Percentiles rank a stretch among this genome's conserved stretches.
Conservation (phyloP, 1,140 invertebrate genomes). For the Pentalonia nigronervosa region DNA sequence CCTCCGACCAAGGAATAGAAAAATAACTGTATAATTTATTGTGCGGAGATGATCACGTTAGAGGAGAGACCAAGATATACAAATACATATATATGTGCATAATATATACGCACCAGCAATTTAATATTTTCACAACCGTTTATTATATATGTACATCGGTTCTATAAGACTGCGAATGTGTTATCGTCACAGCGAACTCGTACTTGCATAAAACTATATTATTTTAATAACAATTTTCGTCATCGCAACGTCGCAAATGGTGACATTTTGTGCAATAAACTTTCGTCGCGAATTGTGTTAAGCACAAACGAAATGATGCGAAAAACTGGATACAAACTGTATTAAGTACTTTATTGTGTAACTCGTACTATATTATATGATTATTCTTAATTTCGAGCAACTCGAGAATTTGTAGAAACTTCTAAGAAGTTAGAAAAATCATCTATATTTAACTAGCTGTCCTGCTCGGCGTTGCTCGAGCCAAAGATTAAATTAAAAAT, state of each 20-base stretch:
- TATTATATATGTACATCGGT: not conserved
- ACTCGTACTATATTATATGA: no score
- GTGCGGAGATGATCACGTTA: not conserved
- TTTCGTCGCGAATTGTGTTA: not conserved
- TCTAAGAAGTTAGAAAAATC: no score
- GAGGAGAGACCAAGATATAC: not conserved
- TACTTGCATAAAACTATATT: not conserved
- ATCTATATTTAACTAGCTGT: no score
- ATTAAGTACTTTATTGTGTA: no score
- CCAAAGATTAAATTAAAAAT: no score
- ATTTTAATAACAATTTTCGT: no score
- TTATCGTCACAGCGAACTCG: not conserved
- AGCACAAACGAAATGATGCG: not conserved
- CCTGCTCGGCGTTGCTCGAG: no score
- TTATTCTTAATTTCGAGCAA: no score
- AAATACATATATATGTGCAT: not conserved
- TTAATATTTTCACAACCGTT: conserved; percentile 33
- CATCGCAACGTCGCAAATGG: no score
- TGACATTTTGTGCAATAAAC: not conserved
- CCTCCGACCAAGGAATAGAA: not conserved
- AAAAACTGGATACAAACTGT: not conserved
- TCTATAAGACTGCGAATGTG: not conserved
- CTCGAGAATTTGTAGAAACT: no score
- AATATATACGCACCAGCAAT: not conserved
- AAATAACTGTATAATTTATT: conserved; percentile 48